A percentile compares a stretch with the other conserved stretches of the same genome.
Evolutionary conservation across 2,888 invertebrate species (phyloP).

Genomic region (Neria commutata): DNA sequence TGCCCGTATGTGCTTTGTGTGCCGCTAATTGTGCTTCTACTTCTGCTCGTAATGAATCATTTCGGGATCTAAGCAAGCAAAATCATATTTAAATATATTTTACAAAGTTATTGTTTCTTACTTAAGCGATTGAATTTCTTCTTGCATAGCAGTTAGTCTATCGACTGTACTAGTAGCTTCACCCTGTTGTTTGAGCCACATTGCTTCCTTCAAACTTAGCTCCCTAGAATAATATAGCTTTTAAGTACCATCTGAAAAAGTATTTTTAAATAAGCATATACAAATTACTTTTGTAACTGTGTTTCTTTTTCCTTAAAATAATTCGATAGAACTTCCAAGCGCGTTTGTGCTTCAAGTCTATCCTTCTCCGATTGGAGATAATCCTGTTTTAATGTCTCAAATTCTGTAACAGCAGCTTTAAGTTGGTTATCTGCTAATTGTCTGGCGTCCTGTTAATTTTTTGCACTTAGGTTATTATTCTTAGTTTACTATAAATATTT

Average conservation of each 20-base stretch:
- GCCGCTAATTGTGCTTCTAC: constrained; percentile 82
- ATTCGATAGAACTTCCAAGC: constrained; percentile 82
- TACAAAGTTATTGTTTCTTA: constrained; percentile 59
- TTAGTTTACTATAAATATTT: neutral
- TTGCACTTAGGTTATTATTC: neutral
- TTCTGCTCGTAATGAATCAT: constrained; percentile 76
- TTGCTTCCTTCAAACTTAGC: constrained; percentile 74
- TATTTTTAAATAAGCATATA: constrained; percentile 13
- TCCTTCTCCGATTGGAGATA: constrained; percentile 72
- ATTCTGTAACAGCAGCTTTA: constrained; percentile 63
- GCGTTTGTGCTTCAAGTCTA: constrained; percentile 78
- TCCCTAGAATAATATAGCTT: constrained; percentile 69
- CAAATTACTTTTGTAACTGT: constrained; percentile 80
- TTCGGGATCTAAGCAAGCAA: constrained; percentile 62
- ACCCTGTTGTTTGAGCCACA: constrained; percentile 81
- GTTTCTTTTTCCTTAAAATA: constrained; percentile 91
- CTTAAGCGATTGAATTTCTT: constrained; percentile 81
- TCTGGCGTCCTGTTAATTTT: constrained; percentile 55
- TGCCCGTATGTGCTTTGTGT: constrained; percentile 73
- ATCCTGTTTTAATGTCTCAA: constrained; percentile 65
- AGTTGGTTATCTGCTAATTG: constrained; percentile 62
- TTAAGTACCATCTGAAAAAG: neutral
- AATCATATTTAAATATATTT: neutral
- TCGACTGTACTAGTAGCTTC: constrained; percentile 82
- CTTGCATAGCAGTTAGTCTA: constrained; percentile 77